These are phyloP conservation scores for Mycteria americana DNA, from an alignment of 2,797 vertebrate species.

Conservation along the genomic window DNA sequence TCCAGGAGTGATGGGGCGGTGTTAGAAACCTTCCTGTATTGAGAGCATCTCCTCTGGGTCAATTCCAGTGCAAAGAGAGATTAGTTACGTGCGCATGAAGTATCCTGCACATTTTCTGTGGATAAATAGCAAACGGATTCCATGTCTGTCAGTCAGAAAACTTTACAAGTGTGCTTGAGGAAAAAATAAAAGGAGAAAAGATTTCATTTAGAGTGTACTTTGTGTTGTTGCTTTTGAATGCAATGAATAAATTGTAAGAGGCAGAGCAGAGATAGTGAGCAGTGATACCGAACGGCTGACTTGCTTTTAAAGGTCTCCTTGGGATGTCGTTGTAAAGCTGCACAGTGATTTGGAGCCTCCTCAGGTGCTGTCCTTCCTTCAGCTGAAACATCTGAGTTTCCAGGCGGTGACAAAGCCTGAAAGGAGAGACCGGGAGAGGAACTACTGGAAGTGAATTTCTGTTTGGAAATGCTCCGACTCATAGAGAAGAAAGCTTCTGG, in stretches of 20 bases:
- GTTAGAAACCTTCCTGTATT: not conserved
- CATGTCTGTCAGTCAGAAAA: not conserved
- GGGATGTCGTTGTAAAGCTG: not conserved
- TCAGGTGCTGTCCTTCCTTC: not conserved
- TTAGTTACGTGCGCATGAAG: not conserved
- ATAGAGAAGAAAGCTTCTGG: not conserved
- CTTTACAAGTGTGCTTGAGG: not conserved
- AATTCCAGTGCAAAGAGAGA: not conserved
- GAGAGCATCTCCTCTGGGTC: not conserved
- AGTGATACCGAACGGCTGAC: not conserved
- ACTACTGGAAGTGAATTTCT: not conserved
- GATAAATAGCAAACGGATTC: not conserved
- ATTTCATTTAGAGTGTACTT: not conserved
- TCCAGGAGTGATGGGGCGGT: not conserved
- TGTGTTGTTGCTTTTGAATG: not conserved
- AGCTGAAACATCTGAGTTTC: not conserved
- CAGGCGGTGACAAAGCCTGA: not conserved
- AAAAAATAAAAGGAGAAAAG: not conserved
- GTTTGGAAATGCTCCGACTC: not conserved
- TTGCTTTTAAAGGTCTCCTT: slow-evolving; percentile 8
- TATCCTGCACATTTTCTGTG: not conserved
- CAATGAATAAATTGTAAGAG: not conserved
- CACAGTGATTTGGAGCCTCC: not conserved
- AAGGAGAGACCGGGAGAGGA: not conserved
- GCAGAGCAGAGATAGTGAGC: not conserved